Evolutionary conservation across 2,113 vertebrate genomes (phyloP).

Genomic region (Oreochromis spilurus): DNA sequence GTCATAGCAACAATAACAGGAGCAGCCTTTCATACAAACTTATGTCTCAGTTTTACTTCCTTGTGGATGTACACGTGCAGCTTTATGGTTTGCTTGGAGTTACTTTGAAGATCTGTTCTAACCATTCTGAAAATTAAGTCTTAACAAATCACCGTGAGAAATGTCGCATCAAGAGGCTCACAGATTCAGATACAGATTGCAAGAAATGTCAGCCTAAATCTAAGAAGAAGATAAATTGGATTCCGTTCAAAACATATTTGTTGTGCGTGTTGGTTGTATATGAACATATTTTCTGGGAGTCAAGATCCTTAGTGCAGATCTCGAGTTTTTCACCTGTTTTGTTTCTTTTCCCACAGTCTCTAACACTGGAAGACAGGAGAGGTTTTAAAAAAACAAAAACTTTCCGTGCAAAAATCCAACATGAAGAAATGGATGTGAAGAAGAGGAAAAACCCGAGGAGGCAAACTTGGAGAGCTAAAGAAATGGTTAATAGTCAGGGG

Average conservation of each 20-base stretch:
- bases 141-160: not conserved
- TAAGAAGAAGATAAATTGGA: not conserved
- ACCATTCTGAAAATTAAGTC: not conserved
- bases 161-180: not conserved
- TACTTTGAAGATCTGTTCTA: not conserved
- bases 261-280: not conserved
- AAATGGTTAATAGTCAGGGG: slow-evolving; percentile 47
- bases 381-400: not conserved
- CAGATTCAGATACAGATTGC: not conserved
- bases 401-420: not conserved
- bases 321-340: not conserved
- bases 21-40: not conserved
- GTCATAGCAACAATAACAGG: not conserved
- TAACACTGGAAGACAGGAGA: not conserved
- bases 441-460: not conserved
- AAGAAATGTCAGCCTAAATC: not conserved
- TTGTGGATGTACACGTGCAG: not conserved
- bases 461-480: slow-evolving; percentile 17
- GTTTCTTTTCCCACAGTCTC: not conserved
- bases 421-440: not conserved
- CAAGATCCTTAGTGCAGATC: not conserved
- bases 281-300: not conserved
- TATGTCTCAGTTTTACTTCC: not conserved
- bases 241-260: not conserved
- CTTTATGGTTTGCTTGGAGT: not conserved